Conservation (phyloP, 2,113 vertebrate genomes). For the Numida meleagris region DNA sequence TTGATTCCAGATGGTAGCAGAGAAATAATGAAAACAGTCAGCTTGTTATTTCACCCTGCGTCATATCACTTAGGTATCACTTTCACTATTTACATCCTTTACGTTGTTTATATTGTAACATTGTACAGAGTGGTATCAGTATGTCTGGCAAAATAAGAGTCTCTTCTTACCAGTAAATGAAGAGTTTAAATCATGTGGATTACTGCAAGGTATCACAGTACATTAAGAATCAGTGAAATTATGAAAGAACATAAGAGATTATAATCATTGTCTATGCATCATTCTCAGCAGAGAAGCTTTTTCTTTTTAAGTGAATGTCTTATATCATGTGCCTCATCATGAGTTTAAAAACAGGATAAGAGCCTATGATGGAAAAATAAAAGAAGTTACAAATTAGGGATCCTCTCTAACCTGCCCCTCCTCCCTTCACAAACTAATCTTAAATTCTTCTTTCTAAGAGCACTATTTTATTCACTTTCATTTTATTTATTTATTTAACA, state of each 20-base stretch:
- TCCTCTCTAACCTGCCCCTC: not conserved
- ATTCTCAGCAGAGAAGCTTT: not conserved
- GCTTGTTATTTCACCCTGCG: not conserved
- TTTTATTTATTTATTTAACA: not conserved
- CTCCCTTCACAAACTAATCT: not conserved
- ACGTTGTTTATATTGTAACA: not conserved
- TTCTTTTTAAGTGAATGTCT: conserved; percentile 27
- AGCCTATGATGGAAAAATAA: not conserved
- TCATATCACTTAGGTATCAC: not conserved
- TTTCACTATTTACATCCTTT: not conserved
- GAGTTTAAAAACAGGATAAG: conserved; percentile 12
- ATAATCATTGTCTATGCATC: not conserved
- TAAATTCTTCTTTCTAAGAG: not conserved
- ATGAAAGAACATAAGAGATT: conserved; percentile 1
- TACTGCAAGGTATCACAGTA: not conserved
- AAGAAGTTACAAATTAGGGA: not conserved
- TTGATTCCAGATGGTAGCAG: not conserved
- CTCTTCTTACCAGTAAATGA: not conserved
- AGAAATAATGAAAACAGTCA: not conserved
- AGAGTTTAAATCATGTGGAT: not conserved
- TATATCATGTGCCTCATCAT: conserved; percentile 1
- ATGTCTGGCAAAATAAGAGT: not conserved
- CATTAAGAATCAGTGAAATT: conserved; percentile 20
- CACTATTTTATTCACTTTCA: not conserved
- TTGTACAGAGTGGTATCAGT: not conserved